These are phyloP conservation scores for Exocentrus adspersus DNA, from an alignment of 2,888 invertebrate species.

Conservation along the genomic window DNA sequence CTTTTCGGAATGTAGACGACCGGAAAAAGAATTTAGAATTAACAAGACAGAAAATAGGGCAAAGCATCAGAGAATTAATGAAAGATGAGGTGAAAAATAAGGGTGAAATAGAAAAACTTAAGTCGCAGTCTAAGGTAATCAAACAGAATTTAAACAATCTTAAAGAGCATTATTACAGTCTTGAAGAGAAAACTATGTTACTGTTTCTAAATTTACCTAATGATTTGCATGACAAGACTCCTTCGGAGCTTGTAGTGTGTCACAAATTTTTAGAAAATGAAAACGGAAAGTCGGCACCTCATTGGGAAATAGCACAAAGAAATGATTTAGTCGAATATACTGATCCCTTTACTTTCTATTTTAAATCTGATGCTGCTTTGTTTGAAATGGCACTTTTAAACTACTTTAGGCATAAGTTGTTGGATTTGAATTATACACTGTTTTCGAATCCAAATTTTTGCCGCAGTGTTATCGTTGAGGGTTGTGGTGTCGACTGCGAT, in stretches of 20 bases:
- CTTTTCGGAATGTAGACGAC: slow-evolving; percentile 68
- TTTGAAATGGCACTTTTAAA: slow-evolving; percentile 74
- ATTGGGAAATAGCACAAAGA: slow-evolving; percentile 68
- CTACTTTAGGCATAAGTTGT: slow-evolving; percentile 64
- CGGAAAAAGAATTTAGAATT: slow-evolving; percentile 67
- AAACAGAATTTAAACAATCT: slow-evolving; percentile 71
- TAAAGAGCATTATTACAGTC: slow-evolving; percentile 73
- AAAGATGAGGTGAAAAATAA: slow-evolving; percentile 54
- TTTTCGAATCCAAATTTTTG: slow-evolving; percentile 83
- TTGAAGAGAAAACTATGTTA: slow-evolving; percentile 76
- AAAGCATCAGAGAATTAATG: slow-evolving; percentile 64
- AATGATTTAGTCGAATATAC: slow-evolving; percentile 69
- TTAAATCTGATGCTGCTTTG: slow-evolving; percentile 74
- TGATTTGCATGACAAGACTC: slow-evolving; percentile 72
- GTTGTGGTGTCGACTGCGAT: slow-evolving; percentile 71
- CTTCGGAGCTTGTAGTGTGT: slow-evolving; percentile 58
- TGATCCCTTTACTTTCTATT: slow-evolving; percentile 70
- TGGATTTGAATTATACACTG: slow-evolving; percentile 68
- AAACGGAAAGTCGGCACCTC: slow-evolving; percentile 61
- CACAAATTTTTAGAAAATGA: slow-evolving; percentile 55
- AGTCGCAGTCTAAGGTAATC: slow-evolving; percentile 64
- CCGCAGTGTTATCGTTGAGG: slow-evolving; percentile 79
- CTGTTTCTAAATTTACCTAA: slow-evolving; percentile 78
- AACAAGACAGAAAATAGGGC: slow-evolving; percentile 65
- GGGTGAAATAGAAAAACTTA: slow-evolving; percentile 66